Base-by-base conservation (phyloP, 2,797 vertebrate species). In the Phrynocephalus vlangalii region DNA sequence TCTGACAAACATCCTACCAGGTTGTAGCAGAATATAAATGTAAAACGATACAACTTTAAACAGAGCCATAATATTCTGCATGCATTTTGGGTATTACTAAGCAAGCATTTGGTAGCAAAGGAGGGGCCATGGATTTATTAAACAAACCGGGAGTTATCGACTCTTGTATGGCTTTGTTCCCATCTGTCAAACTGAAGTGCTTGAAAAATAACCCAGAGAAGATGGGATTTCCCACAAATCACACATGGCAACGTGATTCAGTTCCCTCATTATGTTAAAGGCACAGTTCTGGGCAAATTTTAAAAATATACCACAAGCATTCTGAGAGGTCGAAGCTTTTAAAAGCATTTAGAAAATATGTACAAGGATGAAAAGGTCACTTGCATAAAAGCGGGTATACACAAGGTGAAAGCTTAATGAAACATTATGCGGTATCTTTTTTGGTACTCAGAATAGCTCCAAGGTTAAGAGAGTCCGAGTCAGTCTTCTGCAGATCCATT, bases 401-500 rank as follows among this genome's bases (percentile, higher is more conserved):
- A 96, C 96, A 97, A 97, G 97, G 97, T 97, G 97, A 97, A 97
- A 96, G 96, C 95, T 96, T 96, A 97, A 97, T 96, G 96, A 97
- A 97, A 96, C 95, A 97, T 97, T 97, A 97, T 96, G 96, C 96
- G 91, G 96, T 95, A 96, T 96, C 96, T 96, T 97, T 97, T 97
- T 95, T 97, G 95, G 97, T 95, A 96, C 96, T 95, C 97, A 97
- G 97, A 97, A 97, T 95, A 96, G 97, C 97, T 98, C 97, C 98
- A 98, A 98, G 98, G 98, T 99, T 98, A 97, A 95, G 95, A 96
- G 97, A 97, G 97, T 98, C 98, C 96, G 94, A 98, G 97, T 97
- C 97, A 97, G 98, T 98, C 97, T 98, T 98, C 97, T 97, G 96
- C 97, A 97, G 98, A 98, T 98, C 98, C 97, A 97, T 98, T 98